Evolutionary conservation across 1,140 invertebrate genomes (phyloP).

Genomic region (Drosophila eugracilis): DNA sequence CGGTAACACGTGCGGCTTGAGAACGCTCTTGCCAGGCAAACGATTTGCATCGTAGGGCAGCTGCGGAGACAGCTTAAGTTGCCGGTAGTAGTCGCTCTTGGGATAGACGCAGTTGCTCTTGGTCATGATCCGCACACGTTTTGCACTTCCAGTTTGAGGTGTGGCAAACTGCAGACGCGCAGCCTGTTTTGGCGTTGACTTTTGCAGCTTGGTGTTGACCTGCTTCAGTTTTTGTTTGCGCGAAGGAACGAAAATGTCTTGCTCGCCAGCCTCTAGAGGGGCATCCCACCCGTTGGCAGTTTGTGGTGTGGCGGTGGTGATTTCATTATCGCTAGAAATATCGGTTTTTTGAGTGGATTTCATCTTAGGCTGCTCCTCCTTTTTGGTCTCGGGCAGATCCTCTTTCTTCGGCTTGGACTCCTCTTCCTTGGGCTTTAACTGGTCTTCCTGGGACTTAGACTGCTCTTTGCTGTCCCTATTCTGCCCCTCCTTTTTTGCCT

Average conservation of each 20-base stretch:
- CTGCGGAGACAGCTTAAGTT: constrained; percentile 89
- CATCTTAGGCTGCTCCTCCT: constrained; percentile 8
- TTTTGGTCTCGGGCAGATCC: constrained; percentile 3
- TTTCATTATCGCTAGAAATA: background rate
- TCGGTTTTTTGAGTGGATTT: background rate
- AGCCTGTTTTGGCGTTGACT: constrained; percentile 29
- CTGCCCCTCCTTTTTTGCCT: constrained; percentile 5
- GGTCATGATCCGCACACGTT: constrained; percentile 88
- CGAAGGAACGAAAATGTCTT: constrained; percentile 84
- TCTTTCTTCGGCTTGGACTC: constrained; percentile 6
- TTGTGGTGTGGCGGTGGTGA: constrained; percentile 2
- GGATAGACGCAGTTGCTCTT: constrained; percentile 89
- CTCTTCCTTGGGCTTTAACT: constrained; percentile 26
- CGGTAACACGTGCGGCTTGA: constrained; percentile 88
- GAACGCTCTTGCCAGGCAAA: constrained; percentile 88
- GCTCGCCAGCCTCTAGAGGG: constrained; percentile 81
- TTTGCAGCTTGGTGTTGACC: constrained; percentile 59
- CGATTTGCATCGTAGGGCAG: constrained; percentile 90
- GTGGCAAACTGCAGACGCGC: constrained; percentile 26
- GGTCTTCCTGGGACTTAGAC: constrained; percentile 26
- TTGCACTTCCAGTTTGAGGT: constrained; percentile 36
- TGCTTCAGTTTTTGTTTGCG: constrained; percentile 77
- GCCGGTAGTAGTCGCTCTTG: constrained; percentile 89
- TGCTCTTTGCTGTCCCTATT: too few relatives aligned
- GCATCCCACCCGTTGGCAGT: constrained; percentile 72